Conservation (phyloP, 2,888 invertebrate genomes). For the Marronus borbonicus region DNA sequence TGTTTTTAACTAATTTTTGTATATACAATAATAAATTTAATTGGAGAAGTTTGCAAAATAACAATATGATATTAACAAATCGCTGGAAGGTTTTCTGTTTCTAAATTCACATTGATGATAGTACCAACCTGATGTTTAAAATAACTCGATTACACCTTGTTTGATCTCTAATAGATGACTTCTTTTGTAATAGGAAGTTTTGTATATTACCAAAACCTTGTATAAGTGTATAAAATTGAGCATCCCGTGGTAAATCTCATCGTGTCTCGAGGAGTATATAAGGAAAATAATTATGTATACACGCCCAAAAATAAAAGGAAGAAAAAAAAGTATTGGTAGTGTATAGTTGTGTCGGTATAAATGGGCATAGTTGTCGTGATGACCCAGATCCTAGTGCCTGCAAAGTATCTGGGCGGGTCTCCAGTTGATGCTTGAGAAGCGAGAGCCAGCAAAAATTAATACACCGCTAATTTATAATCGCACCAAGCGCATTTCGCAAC, state of each 20-base stretch:
- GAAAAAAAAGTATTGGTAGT: conserved; percentile 32
- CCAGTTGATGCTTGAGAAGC: conserved; percentile 53
- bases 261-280: conserved; percentile 19
- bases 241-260: neutral
- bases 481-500: conserved; percentile 60
- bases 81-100: too few species aligned
- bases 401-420: conserved; percentile 60
- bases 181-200: too few species aligned
- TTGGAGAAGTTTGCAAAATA: too few species aligned
- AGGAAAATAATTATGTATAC: conserved; percentile 45
- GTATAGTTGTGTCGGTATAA: conserved; percentile 42
- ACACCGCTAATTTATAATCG: conserved; percentile 61
- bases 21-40: too few species aligned
- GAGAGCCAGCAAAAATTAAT: conserved; percentile 60
- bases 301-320: conserved; percentile 48
- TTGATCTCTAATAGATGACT: too few species aligned
- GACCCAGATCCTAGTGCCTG: conserved; percentile 60
- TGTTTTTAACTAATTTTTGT: too few species aligned
- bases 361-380: conserved; percentile 59
- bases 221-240: neutral
- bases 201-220: too few species aligned
- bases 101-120: too few species aligned
- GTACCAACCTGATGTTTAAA: too few species aligned
- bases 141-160: too few species aligned
- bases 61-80: too few species aligned